A percentile compares a stretch with the other conserved stretches of the same genome.
These are phyloP conservation scores for Caradrina kadenii DNA, from an alignment of 2,888 invertebrate genomes.

Conservation along the genomic window DNA sequence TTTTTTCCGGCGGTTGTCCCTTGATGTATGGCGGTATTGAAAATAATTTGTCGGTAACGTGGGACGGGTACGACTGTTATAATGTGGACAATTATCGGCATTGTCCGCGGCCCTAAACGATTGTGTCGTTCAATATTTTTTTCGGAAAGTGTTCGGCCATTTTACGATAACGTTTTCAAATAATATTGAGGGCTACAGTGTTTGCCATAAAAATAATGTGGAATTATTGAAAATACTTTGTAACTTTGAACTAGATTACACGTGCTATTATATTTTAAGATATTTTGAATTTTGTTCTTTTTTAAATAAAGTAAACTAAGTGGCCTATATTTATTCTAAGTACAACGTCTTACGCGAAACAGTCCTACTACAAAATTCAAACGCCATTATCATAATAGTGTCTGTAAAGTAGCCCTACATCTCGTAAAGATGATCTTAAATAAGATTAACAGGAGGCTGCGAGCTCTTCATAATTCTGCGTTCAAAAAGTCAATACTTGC, in stretches of 20 bases:
- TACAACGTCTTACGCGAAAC: neutral
- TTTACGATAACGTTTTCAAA: slow-evolving; percentile 43
- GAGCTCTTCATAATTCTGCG: slow-evolving; percentile 52
- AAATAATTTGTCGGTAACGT: slow-evolving; percentile 60
- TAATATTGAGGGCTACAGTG: slow-evolving; percentile 20
- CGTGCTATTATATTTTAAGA: too few relatives aligned
- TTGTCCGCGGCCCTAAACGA: slow-evolving; percentile 47
- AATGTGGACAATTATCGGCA: slow-evolving; percentile 58
- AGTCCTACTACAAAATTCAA: slow-evolving; percentile 19
- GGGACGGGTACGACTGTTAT: slow-evolving; percentile 38
- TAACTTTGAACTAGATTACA: neutral
- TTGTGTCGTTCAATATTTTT: slow-evolving; percentile 46
- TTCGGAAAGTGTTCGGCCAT: slow-evolving; percentile 36
- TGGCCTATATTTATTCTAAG: neutral
- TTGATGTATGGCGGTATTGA: slow-evolving; percentile 63
- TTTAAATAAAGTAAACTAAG: neutral
- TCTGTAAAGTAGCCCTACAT: slow-evolving; percentile 15
- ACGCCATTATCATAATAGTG: slow-evolving; percentile 15
- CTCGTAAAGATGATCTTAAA: slow-evolving; percentile 50
- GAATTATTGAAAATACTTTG: slow-evolving; percentile 9
- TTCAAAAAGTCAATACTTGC: slow-evolving; percentile 55
- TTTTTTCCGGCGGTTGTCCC: slow-evolving; percentile 55
- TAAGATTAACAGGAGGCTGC: slow-evolving; percentile 49
- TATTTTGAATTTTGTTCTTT: too few relatives aligned
- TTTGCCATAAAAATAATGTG: slow-evolving; percentile 5